Base-by-base conservation (phyloP, 2,888 invertebrate species). In the Noctua fimbriata region DNA sequence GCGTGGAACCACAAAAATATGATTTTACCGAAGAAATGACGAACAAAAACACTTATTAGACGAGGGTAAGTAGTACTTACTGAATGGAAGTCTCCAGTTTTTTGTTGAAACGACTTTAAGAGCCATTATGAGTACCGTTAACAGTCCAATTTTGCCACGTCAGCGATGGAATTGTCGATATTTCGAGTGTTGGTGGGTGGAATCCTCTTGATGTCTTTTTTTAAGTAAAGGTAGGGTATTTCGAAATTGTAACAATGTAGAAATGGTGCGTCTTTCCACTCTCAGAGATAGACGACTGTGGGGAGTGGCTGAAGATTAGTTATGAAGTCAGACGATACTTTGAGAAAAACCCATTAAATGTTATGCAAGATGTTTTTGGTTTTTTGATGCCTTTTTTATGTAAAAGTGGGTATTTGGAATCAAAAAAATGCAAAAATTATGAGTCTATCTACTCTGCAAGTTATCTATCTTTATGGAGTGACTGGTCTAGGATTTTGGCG, bases 51-150 rank as follows among this genome's bases (percentile, higher is more conserved):
- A 78, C 83, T 83, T 81, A 86, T 82, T 79, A 82, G 74, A 75
- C 52, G 49, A 85, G 80, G 80, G 41, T 76, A 85, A 87, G 80
- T 85, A 79, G 77, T 81, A 81, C 85, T 83, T 83, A 81, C 69
- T 76, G 76, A 81, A 83, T 83, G 82, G 79, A 79, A 81, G 71
- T 79, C 84, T 81, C 78, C 74, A 71, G 77, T 78, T 85, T 87
- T 87, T 88, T 86, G 76, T 82, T 71, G 69, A 69, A 88, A 81
- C 83, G 79, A 75, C 79, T 87, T 78, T 70, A 80, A 88, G 88
- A 78, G 70, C 73, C 81, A 87, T 88, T 87, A 78, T 60, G 60
- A 75, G 69, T 78, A 82, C 83, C 76, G 82, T 88, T 82, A 85
- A 70, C 72, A 71, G 84, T 83, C 73, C 75, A 83, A 83, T 85